Percentiles rank a stretch among this genome's conserved stretches.
These are phyloP conservation scores for Sebastolobus altivelis DNA, from an alignment of 2,797 vertebrate species.

Conservation along the genomic window DNA sequence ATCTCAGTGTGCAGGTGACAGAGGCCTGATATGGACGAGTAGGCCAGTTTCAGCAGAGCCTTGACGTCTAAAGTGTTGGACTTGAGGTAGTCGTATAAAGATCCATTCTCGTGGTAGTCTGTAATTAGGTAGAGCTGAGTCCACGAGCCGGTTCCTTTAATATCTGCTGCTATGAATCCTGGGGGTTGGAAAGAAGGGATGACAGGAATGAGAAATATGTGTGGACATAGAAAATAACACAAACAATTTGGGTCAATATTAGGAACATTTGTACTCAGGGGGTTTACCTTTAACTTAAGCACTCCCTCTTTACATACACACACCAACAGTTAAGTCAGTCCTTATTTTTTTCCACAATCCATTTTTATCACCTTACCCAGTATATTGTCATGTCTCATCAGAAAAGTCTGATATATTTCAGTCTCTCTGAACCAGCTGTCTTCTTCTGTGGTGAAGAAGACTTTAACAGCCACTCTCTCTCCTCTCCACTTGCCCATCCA, in stretches of 20 bases:
- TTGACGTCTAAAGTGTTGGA: constrained; percentile 93
- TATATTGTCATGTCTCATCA: constrained; percentile 99
- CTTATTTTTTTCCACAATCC: neutral
- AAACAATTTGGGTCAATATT: neutral
- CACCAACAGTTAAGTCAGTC: neutral
- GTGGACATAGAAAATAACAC: neutral
- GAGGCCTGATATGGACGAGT: constrained; percentile 93
- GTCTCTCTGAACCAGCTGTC: constrained; percentile 99
- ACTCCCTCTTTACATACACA: neutral
- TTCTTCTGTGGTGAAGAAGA: constrained; percentile 98
- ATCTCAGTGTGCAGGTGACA: constrained; percentile 98
- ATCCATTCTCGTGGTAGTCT: constrained; percentile 97
- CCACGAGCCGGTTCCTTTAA: constrained; percentile 98
- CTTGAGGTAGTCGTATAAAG: constrained; percentile 96
- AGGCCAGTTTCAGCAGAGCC: constrained; percentile 91
- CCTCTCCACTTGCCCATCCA: constrained; percentile 99
- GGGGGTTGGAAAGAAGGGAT: constrained; percentile 12
- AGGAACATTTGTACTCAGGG: neutral
- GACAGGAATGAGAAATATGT: neutral
- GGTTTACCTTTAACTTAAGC: neutral
- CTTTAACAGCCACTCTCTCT: constrained; percentile 96
- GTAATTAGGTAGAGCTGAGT: constrained; percentile 98
- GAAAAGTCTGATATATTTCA: constrained; percentile 98
- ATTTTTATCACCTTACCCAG: constrained; percentile 85
- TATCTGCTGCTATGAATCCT: constrained; percentile 98